Evolutionary conservation across 2,888 invertebrate genomes (phyloP).

Genomic region (Eristalis arbustorum): DNA sequence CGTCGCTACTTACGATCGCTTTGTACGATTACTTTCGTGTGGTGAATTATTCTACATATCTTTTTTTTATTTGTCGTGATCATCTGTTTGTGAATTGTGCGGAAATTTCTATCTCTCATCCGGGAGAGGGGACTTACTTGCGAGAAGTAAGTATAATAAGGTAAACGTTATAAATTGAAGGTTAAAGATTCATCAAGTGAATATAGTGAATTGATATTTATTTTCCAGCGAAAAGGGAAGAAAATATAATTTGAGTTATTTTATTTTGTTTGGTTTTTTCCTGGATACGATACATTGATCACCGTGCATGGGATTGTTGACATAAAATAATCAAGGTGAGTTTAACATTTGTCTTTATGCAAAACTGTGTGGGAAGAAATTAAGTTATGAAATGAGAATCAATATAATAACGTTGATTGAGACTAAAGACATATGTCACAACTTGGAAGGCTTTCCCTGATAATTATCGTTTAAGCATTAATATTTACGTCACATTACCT

Average conservation of each 20-base stretch:
- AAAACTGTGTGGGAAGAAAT: neutral
- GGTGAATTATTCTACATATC: neutral
- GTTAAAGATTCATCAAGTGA: neutral
- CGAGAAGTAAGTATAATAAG: neutral
- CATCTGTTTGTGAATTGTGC: slow-evolving; percentile 14
- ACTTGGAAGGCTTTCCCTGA: too few relatives aligned
- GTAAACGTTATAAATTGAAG: neutral
- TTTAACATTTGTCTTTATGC: neutral
- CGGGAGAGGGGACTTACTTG: neutral
- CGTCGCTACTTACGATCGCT: slow-evolving; percentile 16
- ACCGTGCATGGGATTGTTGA: slow-evolving; percentile 52
- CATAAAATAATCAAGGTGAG: slow-evolving; percentile 10
- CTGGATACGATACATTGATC: slow-evolving; percentile 1
- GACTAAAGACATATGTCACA: too few relatives aligned
- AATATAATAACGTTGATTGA: too few relatives aligned
- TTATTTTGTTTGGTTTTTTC: neutral
- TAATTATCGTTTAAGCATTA: too few relatives aligned
- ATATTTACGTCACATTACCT: too few relatives aligned
- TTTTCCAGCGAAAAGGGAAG: neutral
- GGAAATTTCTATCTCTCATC: neutral
- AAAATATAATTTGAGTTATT: neutral
- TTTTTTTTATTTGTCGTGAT: neutral
- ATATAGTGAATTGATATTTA: slow-evolving; percentile 13
- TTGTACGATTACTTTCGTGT: slow-evolving; percentile 35
- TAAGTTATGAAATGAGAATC: neutral